phyloP scores from a whole-genome alignment of 2,113 vertebrate species.

The Thinocorus orbignyianus region DNA sequence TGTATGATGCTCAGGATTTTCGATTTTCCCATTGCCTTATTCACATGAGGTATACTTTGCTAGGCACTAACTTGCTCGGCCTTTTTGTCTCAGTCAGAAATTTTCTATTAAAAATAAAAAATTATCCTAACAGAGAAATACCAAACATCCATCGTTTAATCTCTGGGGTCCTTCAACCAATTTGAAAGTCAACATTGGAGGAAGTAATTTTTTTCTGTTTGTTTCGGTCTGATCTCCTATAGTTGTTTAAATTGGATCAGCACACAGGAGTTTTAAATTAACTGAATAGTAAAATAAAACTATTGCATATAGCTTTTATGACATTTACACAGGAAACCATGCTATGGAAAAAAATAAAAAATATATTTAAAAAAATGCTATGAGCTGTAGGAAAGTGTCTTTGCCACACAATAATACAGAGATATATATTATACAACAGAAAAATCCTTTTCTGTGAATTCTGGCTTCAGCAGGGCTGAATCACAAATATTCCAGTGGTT shows the following conservation, averaged over 20 bases:
- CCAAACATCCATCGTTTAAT: constrained; percentile 53
- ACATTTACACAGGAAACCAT: neutral
- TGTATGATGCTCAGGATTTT: neutral
- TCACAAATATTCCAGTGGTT: neutral
- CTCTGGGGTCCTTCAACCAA: constrained; percentile 64
- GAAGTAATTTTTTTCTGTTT: constrained; percentile 58
- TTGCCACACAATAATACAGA: neutral
- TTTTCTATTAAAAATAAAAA: constrained; percentile 77
- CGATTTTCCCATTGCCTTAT: constrained; percentile 42
- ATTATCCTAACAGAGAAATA: constrained; percentile 56
- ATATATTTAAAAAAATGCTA: neutral
- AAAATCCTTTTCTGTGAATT: neutral
- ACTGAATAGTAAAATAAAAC: constrained; percentile 30
- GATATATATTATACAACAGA: neutral
- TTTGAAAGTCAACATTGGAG: constrained; percentile 70
- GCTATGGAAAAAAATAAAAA: neutral
- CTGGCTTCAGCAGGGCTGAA: neutral
- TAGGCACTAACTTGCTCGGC: constrained; percentile 27
- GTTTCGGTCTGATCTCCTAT: constrained; percentile 58
- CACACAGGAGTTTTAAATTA: constrained; percentile 46
- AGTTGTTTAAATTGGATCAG: constrained; percentile 63
- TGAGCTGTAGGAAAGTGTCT: neutral
- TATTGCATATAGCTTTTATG: neutral
- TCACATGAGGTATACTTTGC: constrained; percentile 60
- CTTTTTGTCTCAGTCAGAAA: constrained; percentile 70